Conservation (phyloP, 2,888 invertebrate species). For the Polyommatus icarus region DNA sequence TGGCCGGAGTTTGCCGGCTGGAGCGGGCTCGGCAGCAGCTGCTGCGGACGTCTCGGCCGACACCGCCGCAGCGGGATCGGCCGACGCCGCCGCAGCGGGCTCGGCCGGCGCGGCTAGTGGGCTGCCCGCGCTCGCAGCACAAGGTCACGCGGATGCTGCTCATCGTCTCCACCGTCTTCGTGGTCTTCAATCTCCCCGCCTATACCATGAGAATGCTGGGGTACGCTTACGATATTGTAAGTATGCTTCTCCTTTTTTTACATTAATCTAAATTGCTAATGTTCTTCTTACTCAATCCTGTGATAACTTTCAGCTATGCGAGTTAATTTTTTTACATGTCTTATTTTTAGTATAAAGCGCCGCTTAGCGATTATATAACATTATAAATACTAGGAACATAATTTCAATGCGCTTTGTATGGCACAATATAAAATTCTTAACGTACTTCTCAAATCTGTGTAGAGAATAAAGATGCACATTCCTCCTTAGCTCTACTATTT, state of each 20-base stretch:
- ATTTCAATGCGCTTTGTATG: neutral
- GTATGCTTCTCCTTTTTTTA: constrained; percentile 51
- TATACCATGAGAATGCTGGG: constrained; percentile 85
- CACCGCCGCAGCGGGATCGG: constrained; percentile 35
- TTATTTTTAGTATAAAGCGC: neutral
- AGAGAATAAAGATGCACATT: neutral
- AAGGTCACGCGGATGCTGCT: constrained; percentile 91
- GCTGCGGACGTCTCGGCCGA: constrained; percentile 46
- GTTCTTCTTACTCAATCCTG: neutral
- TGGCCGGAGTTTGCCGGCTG: constrained; percentile 83
- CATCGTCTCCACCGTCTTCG: constrained; percentile 89
- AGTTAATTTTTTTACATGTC: neutral
- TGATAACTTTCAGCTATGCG: neutral
- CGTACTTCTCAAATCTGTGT: neutral
- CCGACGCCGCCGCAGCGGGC: constrained; percentile 34
- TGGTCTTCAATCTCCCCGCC: constrained; percentile 88
- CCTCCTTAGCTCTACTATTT: neutral
- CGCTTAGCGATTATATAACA: neutral
- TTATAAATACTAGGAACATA: neutral
- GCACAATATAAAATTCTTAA: neutral
- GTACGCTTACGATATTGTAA: constrained; percentile 77
- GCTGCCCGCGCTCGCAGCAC: constrained; percentile 78
- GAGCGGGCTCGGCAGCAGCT: constrained; percentile 67
- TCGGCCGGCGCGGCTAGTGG: constrained; percentile 45
- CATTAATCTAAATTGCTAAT: neutral